Conservation (phyloP, 2,888 invertebrate genomes). For the Pristionchus entomophagus region DNA sequence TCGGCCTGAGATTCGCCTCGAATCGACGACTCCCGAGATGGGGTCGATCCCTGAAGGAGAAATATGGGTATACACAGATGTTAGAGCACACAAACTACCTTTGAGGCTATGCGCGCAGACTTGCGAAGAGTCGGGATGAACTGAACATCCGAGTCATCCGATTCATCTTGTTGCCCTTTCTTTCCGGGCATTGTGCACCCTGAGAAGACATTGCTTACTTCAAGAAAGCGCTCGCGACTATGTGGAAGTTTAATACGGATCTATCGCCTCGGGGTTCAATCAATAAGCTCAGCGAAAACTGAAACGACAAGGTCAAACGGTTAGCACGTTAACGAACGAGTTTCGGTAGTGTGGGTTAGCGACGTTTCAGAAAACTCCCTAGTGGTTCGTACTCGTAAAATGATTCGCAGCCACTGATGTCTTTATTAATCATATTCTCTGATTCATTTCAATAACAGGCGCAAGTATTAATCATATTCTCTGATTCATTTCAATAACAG, state of each 20-base stretch:
- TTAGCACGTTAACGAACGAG: background rate
- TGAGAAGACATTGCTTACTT: background rate
- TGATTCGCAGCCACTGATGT: background rate
- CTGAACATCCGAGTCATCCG: slow-evolving; percentile 41
- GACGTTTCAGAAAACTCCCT: background rate
- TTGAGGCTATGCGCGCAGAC: slow-evolving; percentile 31
- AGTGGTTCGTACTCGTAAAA: background rate
- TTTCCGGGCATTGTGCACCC: slow-evolving; percentile 13
- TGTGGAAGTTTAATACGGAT: background rate
- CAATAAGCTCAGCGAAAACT: background rate
- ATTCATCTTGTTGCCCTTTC: slow-evolving; percentile 8
- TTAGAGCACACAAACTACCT: background rate
- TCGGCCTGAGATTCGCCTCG: background rate
- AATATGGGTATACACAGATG: background rate
- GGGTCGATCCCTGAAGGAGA: slow-evolving; percentile 1
- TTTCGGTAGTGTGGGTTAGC: background rate
- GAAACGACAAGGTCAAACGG: slow-evolving; percentile 31
- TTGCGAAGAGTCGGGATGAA: slow-evolving; percentile 22
- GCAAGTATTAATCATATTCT: background rate
- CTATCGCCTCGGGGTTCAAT: background rate
- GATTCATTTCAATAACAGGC: background rate
- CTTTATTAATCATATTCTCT: background rate
- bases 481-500: background rate
- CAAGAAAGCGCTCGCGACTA: background rate
- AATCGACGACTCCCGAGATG: too few species aligned